Evolutionary conservation across 2,888 invertebrate genomes (phyloP), one percentile per base, ranked within the genome.

Genomic region (Seira musarum): DNA sequence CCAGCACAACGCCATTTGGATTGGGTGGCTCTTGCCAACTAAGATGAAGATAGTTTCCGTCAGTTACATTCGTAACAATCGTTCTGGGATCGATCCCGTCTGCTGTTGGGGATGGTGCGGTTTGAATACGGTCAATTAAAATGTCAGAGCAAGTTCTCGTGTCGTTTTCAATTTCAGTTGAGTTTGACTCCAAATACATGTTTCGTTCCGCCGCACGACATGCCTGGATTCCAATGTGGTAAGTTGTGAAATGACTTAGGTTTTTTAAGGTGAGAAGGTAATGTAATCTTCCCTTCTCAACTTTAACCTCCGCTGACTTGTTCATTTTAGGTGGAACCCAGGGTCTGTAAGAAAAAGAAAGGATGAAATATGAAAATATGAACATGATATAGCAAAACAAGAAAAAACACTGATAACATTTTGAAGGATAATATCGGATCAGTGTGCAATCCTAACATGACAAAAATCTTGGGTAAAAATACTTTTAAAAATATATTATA

Each of bases 1-100:
- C 93, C 60, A 96, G 92, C 64, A 85, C 66, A n/a, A 87, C 82
- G 6, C 98, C 97, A 89, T 99, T 99, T 0, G 98, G 97, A 82
- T 93, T 90, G 22, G 88, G 86, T 0, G 98, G 98, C 85, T 94
- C 93, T 1, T 92, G 90, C 98, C 98, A 98, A 25, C 90, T 91
- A 1, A 96, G 89, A 65, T 92, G 92, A 15, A 95, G 92, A 85
- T 91, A 91, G 0, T 91, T 91, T 22, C 89, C 87, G 3, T 75
- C 79, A 84, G 84, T 86, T 0, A 86, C 87, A 77, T 87, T 85
- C 25, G 89, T 89, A 22, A 89, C 87, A 0, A 90, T 91, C 0
- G 88, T 89, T 21, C 93, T 88, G 80, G 91, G 89, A 15, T 88
- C 89, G 61, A 94, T 92, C 80, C 91, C 89, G 88, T 96, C 95